A percentile compares a stretch with the other conserved stretches of the same genome.
phyloP scores from a whole-genome alignment of 2,888 invertebrate genomes.

The Lysandra bellargus region DNA sequence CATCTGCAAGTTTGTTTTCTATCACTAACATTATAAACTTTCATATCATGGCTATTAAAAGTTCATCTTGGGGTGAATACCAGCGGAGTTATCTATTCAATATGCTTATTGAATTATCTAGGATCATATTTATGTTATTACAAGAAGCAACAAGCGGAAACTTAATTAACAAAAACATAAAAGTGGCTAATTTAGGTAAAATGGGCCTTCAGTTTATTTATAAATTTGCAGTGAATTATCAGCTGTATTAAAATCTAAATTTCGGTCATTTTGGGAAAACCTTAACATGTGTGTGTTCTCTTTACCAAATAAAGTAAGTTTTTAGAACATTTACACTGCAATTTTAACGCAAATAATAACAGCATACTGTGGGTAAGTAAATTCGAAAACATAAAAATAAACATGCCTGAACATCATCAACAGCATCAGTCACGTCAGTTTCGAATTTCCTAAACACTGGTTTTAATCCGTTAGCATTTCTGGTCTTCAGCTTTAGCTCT shows the following conservation, averaged over 20 bases:
- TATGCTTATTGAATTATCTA: neutral
- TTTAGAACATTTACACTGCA: no score
- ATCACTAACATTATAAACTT: conserved; percentile 1
- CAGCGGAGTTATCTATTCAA: neutral
- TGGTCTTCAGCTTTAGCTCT: conserved; percentile 69
- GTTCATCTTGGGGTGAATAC: neutral
- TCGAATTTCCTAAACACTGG: conserved; percentile 75
- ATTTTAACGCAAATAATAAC: neutral
- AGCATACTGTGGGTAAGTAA: neutral
- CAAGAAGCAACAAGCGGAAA: conserved; percentile 13
- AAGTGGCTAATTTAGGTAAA: neutral
- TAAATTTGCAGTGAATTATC: no score
- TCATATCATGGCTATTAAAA: neutral
- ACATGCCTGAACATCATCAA: conserved; percentile 65
- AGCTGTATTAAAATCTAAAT: no score
- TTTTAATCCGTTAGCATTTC: conserved; percentile 63
- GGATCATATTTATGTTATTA: neutral
- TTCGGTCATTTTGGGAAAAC: no score
- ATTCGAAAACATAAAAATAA: conserved; percentile 25
- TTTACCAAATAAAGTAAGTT: neutral
- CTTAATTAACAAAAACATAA: neutral
- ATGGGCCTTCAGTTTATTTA: no score
- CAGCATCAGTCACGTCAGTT: conserved; percentile 55
- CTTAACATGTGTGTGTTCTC: no score
- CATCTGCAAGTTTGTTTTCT: conserved; percentile 4